These are phyloP conservation scores for Scotopteryx bipunctaria DNA, from an alignment of 2,888 invertebrate genomes.

Conservation along the genomic window DNA sequence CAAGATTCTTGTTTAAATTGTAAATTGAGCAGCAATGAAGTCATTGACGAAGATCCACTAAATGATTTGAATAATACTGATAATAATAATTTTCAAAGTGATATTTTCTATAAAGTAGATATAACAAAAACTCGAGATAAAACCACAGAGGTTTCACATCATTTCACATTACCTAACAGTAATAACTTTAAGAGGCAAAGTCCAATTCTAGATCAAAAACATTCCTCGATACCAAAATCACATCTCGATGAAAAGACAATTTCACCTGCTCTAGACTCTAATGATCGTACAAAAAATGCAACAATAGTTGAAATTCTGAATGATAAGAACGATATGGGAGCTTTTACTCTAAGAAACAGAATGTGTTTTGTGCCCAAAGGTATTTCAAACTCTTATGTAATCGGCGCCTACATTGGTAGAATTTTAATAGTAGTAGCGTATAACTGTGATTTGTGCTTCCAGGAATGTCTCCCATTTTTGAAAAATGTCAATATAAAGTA, in stretches of 20 bases:
- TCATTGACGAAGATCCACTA: conserved; percentile 3
- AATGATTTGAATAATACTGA: conserved; percentile 30
- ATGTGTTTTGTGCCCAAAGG: conserved; percentile 84
- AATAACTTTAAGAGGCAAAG: neutral
- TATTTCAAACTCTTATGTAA: conserved; percentile 39
- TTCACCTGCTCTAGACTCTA: neutral
- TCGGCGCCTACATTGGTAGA: too few relatives aligned
- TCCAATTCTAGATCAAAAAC: conserved; percentile 3
- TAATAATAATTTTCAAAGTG: neutral
- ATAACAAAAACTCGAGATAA: conserved; percentile 22
- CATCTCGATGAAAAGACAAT: neutral
- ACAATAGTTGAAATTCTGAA: neutral
- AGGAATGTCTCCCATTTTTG: conserved; percentile 82
- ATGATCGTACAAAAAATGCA: conserved; percentile 9
- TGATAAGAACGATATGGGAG: conserved; percentile 30
- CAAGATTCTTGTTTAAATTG: neutral
- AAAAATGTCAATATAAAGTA: conserved; percentile 56
- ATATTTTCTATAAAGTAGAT: neutral
- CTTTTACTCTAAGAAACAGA: conserved; percentile 69
- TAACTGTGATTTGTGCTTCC: too few relatives aligned
- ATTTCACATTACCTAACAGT: conserved; percentile 34
- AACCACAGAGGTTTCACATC: conserved; percentile 37
- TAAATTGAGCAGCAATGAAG: neutral
- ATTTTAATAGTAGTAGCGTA: too few relatives aligned
- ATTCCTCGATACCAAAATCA: neutral